Percentiles rank a stretch among this genome's conserved stretches.
phyloP scores from a whole-genome alignment of 2,113 vertebrate genomes.

The Ivindomyrus marchei region DNA sequence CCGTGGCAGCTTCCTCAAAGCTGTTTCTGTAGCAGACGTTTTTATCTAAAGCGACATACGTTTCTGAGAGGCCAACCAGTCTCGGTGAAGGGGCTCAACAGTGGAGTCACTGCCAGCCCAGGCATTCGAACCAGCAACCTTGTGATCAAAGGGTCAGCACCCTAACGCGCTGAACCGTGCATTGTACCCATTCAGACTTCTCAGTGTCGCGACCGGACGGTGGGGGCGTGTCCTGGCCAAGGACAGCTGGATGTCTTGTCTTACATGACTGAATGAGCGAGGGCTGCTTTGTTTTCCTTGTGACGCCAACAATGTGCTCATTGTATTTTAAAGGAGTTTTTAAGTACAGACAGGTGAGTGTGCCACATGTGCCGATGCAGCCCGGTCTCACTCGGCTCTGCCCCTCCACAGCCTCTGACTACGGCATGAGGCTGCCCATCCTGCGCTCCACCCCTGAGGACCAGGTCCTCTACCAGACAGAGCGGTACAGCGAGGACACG shows the following conservation, averaged over 20 bases:
- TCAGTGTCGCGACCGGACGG: neutral
- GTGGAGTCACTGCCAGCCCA: neutral
- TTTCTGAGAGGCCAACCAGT: neutral
- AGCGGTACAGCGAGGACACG: constrained; percentile 93
- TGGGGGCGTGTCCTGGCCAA: neutral
- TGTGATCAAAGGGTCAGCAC: neutral
- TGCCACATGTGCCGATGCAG: neutral
- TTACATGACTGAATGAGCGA: neutral
- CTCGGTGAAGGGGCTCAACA: neutral
- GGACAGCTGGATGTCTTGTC: neutral
- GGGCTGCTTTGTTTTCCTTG: neutral
- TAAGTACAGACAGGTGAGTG: constrained; percentile 1
- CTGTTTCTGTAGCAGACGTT: neutral
- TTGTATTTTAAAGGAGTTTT: neutral
- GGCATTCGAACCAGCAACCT: neutral
- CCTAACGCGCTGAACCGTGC: neutral
- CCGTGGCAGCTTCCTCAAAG: neutral
- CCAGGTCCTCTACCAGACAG: constrained; percentile 93
- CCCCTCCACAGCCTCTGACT: constrained; percentile 77
- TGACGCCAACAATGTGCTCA: neutral
- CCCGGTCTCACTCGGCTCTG: neutral
- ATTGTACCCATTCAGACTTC: neutral
- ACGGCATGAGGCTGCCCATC: constrained; percentile 90
- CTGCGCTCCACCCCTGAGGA: constrained; percentile 86
- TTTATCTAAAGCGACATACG: neutral